Evolutionary conservation across 2,113 vertebrate genomes (phyloP).

Genomic region (Trematomus loennbergii): DNA sequence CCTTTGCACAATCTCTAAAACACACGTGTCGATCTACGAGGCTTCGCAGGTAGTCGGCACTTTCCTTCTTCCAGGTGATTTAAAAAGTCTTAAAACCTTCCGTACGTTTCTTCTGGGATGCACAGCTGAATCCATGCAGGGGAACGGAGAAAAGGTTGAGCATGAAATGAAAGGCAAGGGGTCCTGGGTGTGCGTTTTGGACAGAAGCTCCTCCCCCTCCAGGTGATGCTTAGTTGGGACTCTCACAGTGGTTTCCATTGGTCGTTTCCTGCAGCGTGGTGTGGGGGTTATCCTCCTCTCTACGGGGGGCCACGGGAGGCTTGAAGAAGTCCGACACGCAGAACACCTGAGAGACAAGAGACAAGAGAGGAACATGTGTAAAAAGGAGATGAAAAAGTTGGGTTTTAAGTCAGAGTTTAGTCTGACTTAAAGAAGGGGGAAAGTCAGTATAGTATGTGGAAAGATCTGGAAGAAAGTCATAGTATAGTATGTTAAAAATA

Average conservation of each 20-base stretch:
- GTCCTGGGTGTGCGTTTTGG: constrained; percentile 47
- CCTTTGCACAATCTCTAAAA: constrained; percentile 29
- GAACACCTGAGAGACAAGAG: constrained; percentile 82
- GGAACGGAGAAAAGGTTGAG: not conserved
- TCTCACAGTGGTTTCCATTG: constrained; percentile 91
- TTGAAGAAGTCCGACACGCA: constrained; percentile 97
- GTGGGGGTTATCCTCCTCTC: constrained; percentile 87
- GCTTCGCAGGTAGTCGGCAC: not conserved
- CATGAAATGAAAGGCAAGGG: constrained; percentile 39
- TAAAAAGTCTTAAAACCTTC: constrained; percentile 4
- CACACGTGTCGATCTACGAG: not conserved
- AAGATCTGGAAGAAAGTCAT: too few relatives aligned
- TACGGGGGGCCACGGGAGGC: constrained; percentile 73
- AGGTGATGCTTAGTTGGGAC: constrained; percentile 84
- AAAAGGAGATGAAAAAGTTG: too few relatives aligned
- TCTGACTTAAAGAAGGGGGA: too few relatives aligned
- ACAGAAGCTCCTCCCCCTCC: constrained; percentile 36
- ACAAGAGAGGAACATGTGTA: not conserved
- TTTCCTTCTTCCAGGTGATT: not conserved
- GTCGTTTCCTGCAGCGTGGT: constrained; percentile 92
- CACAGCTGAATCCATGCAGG: not conserved
- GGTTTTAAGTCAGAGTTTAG: too few relatives aligned
- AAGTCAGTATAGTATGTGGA: too few relatives aligned
- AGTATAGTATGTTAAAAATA: too few relatives aligned
- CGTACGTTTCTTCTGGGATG: not conserved